Evolutionary conservation across 2,888 invertebrate species (phyloP), one percentile per base, ranked within the genome.

Genomic region (Trichopoda pennipes): DNA sequence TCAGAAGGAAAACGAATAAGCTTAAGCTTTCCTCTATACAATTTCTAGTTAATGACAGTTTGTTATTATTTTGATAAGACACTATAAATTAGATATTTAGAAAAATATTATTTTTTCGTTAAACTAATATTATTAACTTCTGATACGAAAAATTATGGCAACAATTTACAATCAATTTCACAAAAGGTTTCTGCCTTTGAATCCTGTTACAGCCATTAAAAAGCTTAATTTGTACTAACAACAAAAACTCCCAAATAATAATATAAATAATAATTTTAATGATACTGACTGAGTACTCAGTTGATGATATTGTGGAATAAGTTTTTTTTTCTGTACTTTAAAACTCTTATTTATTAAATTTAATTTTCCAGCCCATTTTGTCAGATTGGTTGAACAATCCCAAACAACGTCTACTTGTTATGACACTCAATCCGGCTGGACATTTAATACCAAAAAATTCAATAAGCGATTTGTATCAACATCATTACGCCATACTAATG

Each of bases 391-490:
- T 92, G 63, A 87, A 89, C 76, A 88, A 89, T 47, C 85, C 89
- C n/a, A 87, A 89, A 35, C 86, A 86, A 28, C 88, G 90, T 81
- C 89, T 91, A 76, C 87, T 92, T 77, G 89, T 92, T 64, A 89
- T 92, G 84, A 90, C 89, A 17, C 85, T 92, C 63, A 92, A 91
- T 84, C 86, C 90, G 8, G 90, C 89, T 21, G 92, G 92, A n/a
- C 88, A 90, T 87, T 89, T 94, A 19, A 88, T 91, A 55, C 92
- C 93, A 51, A 86, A 88, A 51, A 68, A 88, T 89, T 81, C 90
- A 87, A 83, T 92, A 88, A 81, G 93, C 88, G 88, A 92, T 90
- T 86, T 89, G 47, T 88, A 88, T 76, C 85, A 85, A 72, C 85
- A 85, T 74, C 88, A 86, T 66, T 89, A 87, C 80, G 75, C 86